phyloP scores from a whole-genome alignment of 2,888 invertebrate genomes.

The Petrolisthes manimaculis region DNA sequence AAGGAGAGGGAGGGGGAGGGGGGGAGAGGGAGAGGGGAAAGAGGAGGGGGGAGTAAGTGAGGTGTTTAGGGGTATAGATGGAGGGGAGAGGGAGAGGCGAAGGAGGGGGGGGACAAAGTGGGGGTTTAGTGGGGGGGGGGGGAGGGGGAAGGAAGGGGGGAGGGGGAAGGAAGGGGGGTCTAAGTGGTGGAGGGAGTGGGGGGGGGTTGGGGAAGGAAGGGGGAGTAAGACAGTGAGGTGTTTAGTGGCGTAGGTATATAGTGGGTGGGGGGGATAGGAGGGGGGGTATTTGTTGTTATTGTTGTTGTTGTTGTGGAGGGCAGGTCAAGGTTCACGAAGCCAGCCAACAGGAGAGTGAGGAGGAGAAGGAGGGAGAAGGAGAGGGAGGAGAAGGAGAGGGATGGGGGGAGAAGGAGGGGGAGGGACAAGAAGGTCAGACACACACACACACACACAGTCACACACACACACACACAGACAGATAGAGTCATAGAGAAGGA shows the following conservation, averaged over 20 bases:
- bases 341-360: neutral
- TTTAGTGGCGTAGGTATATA: neutral
- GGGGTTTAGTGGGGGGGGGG: neutral
- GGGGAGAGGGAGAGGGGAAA: no score
- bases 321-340: neutral
- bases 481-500: no score
- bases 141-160: slow-evolving; percentile 21
- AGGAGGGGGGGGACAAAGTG: neutral
- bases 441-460: neutral
- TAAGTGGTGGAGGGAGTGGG: neutral
- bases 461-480: no score
- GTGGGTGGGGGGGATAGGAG: neutral
- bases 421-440: neutral
- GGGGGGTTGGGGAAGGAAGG: neutral
- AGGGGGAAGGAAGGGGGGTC: neutral
- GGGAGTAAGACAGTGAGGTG: slow-evolving; percentile 10
- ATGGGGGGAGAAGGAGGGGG: neutral
- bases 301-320: neutral
- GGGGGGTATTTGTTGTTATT: neutral
- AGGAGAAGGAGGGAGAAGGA: neutral
- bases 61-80: neutral
- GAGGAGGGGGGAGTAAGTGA: no score
- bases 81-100: neutral
- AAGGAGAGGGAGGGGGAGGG: no score
- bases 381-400: neutral